phyloP scores from a whole-genome alignment of 2,888 invertebrate species.

The Drosophila macrospina region DNA sequence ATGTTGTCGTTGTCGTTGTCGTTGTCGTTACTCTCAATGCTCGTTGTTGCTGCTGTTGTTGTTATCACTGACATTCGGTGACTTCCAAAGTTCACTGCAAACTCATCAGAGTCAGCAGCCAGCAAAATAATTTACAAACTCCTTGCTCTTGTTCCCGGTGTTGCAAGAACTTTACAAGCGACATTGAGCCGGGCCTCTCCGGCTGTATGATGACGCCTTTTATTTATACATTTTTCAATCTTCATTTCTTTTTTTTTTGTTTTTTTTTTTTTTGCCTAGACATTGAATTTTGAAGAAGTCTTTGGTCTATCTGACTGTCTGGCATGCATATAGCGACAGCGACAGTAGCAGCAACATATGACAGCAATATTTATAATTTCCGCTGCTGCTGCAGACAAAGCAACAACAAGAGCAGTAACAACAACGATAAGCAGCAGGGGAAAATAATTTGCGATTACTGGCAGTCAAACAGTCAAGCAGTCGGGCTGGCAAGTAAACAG shows the following conservation, averaged over 20 bases:
- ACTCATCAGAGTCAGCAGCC: slow-evolving; percentile 56
- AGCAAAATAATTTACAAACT: slow-evolving; percentile 68
- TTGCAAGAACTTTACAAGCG: slow-evolving; percentile 52
- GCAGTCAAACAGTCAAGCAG: slow-evolving; percentile 46
- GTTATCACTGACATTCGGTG: slow-evolving; percentile 55
- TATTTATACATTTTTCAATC: slow-evolving; percentile 21
- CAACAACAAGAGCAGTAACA: slow-evolving; percentile 39
- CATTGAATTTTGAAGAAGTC: slow-evolving; percentile 54
- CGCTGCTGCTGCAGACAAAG: slow-evolving; percentile 65
- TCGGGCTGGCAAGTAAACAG: background rate
- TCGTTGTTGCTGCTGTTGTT: slow-evolving; percentile 16
- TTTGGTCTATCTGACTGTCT: slow-evolving; percentile 52
- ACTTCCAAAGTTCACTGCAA: slow-evolving; percentile 61
- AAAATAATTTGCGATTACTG: slow-evolving; percentile 75
- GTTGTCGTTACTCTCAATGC: slow-evolving; percentile 14
- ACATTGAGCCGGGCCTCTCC: slow-evolving; percentile 50
- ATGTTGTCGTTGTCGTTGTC: slow-evolving; percentile 28
- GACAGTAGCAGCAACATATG: slow-evolving; percentile 65
- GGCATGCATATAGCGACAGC: slow-evolving; percentile 57
- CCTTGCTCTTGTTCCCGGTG: slow-evolving; percentile 20
- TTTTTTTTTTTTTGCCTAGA: slow-evolving; percentile 28
- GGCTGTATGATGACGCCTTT: slow-evolving; percentile 35
- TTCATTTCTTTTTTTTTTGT: background rate
- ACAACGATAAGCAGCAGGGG: slow-evolving; percentile 42
- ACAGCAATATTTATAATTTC: slow-evolving; percentile 79